These are phyloP conservation scores for Anolis carolinensis DNA, from an alignment of 2,113 vertebrate genomes.

Conservation along the genomic window DNA sequence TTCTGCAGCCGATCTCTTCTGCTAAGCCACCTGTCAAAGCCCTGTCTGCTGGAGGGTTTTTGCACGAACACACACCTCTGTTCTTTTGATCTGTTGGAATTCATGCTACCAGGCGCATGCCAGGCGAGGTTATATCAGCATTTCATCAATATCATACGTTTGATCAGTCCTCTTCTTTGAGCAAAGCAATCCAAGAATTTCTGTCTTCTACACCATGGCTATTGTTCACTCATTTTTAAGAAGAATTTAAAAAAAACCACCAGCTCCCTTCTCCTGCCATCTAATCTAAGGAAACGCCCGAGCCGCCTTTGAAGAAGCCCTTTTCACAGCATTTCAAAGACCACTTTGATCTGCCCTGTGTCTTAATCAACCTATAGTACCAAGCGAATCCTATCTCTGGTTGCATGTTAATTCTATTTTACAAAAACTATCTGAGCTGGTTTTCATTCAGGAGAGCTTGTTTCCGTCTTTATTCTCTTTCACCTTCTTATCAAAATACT, in stretches of 20 bases:
- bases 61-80: background rate
- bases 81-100: conserved; percentile 23
- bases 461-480: conserved; percentile 2
- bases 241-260: too few species aligned
- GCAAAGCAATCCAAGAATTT: background rate
- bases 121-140: conserved; percentile 18
- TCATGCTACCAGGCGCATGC: background rate
- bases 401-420: background rate
- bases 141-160: conserved; percentile 10
- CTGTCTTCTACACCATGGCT: background rate
- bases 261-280: background rate
- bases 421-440: background rate
- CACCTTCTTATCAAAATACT: conserved; percentile 15
- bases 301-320: background rate
- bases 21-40: conserved; percentile 6
- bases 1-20: background rate
- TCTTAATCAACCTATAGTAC: background rate
- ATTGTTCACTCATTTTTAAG: background rate
- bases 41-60: background rate
- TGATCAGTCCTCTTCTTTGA: background rate
- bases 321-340: background rate
- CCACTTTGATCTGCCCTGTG: background rate
- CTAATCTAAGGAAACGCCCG: background rate
- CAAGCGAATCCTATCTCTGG: background rate
- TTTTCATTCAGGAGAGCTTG: background rate